Conservation (phyloP, 2,888 invertebrate genomes). For the Adela reaumurella region DNA sequence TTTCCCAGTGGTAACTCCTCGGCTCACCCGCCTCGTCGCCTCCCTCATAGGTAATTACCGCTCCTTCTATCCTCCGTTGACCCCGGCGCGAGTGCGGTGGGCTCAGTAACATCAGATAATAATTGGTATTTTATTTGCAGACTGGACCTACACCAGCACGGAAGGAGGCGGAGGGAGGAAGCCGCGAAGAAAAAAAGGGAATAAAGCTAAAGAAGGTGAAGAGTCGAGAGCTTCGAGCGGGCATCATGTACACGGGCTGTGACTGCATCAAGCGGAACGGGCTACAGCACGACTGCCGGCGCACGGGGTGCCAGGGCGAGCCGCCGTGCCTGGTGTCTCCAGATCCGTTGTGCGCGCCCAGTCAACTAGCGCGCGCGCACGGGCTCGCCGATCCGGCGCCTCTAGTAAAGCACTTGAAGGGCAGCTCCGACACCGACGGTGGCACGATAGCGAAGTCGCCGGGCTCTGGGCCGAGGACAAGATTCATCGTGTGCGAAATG, state of each 20-base stretch:
- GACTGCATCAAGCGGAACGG: slow-evolving; percentile 59
- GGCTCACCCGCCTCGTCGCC: slow-evolving; percentile 15
- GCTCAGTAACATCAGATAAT: background rate
- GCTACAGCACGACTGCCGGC: slow-evolving; percentile 56
- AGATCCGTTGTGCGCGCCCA: slow-evolving; percentile 53
- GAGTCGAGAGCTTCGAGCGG: slow-evolving; percentile 53
- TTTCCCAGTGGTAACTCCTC: slow-evolving; percentile 39
- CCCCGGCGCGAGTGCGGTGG: slow-evolving; percentile 5
- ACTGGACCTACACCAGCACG: slow-evolving; percentile 18
- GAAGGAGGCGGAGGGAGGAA: slow-evolving; percentile 27
- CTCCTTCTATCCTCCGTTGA: slow-evolving; percentile 31
- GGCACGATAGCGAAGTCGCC: no score
- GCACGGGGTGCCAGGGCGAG: slow-evolving; percentile 50
- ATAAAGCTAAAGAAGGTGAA: slow-evolving; percentile 42
- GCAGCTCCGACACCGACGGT: slow-evolving; percentile 14
- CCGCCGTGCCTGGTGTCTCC: slow-evolving; percentile 50
- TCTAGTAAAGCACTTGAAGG: slow-evolving; percentile 24
- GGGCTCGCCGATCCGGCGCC: slow-evolving; percentile 37
- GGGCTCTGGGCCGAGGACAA: no score
- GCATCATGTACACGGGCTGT: slow-evolving; percentile 54
- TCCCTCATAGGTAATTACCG: slow-evolving; percentile 26
- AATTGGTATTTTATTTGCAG: slow-evolving; percentile 30
- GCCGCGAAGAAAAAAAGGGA: slow-evolving; percentile 30
- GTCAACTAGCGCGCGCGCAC: slow-evolving; percentile 42
- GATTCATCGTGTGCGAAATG: slow-evolving; percentile 46